Evolutionary conservation across 2,888 invertebrate species (phyloP).

Genomic region (Notodonta dromedarius): DNA sequence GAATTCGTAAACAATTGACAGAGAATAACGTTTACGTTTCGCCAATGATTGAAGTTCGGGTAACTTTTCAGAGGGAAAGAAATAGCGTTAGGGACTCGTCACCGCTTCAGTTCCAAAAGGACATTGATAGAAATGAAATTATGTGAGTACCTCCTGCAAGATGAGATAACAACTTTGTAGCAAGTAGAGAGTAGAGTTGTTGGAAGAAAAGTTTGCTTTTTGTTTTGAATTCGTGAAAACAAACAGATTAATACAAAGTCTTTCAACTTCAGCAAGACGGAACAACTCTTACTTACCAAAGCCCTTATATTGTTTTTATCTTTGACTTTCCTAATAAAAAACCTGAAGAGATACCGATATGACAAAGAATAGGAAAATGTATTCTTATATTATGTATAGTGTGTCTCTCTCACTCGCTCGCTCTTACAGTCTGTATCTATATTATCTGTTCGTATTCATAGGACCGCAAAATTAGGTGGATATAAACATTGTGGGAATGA

Average conservation of each 20-base stretch:
- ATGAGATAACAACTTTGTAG: conserved; percentile 10
- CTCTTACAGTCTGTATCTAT: not conserved
- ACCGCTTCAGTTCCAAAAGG: conserved; percentile 14
- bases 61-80: conserved; percentile 28
- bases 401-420: too few relatives aligned
- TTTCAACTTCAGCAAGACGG: too few relatives aligned
- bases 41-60: conserved; percentile 28
- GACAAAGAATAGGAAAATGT: too few relatives aligned
- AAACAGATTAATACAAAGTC: too few relatives aligned
- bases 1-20: conserved; percentile 42
- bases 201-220: too few relatives aligned
- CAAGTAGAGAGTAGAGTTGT: too few relatives aligned
- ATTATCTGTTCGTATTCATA: not conserved
- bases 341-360: too few relatives aligned
- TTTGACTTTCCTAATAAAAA: too few relatives aligned
- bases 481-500: not conserved
- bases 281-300: too few relatives aligned
- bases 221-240: too few relatives aligned
- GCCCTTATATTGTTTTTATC: too few relatives aligned
- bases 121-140: conserved; percentile 18
- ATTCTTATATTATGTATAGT: too few relatives aligned
- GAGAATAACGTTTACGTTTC: conserved; percentile 35
- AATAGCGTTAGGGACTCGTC: conserved; percentile 13
- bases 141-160: conserved; percentile 13
- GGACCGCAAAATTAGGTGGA: conserved; percentile 2